Conservation (phyloP, 1,140 invertebrate species). For the Aphaenogaster floridana region DNA sequence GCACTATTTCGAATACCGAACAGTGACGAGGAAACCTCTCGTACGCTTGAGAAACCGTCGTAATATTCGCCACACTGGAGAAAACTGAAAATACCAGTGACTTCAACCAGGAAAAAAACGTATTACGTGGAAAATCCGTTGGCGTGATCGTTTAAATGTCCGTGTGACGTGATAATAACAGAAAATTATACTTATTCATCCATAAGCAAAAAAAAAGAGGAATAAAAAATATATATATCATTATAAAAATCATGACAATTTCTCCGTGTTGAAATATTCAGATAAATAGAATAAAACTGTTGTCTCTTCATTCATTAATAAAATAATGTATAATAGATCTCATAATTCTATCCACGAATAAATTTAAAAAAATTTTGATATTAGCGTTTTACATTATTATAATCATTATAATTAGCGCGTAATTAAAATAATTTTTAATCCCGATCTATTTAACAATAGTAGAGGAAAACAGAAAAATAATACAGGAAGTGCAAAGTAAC, state of each 20-base stretch:
- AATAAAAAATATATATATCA: not conserved
- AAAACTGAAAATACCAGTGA: conserved; percentile 36
- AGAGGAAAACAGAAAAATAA: not conserved
- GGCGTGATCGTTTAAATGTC: not conserved
- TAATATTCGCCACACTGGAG: not conserved
- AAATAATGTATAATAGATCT: conserved; percentile 4
- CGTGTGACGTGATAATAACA: not conserved
- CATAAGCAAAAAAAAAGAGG: not conserved
- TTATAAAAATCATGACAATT: not conserved
- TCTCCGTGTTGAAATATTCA: not conserved
- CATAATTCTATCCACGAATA: not conserved
- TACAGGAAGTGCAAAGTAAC: not conserved
- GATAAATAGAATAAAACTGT: not conserved
- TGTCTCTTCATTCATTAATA: not conserved
- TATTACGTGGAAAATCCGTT: not conserved
- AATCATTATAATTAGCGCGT: not conserved
- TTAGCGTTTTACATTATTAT: not conserved
- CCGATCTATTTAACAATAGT: not conserved
- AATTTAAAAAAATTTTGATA: not conserved
- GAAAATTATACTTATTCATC: not conserved
- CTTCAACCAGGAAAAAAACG: conserved; percentile 37
- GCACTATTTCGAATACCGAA: not conserved
- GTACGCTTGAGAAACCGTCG: not conserved
- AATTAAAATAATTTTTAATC: conserved; percentile 1
- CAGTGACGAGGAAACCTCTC: conserved; percentile 26